These are phyloP conservation scores for Percina caprodes DNA, from an alignment of 2,113 vertebrate species.

Conservation along the genomic window DNA sequence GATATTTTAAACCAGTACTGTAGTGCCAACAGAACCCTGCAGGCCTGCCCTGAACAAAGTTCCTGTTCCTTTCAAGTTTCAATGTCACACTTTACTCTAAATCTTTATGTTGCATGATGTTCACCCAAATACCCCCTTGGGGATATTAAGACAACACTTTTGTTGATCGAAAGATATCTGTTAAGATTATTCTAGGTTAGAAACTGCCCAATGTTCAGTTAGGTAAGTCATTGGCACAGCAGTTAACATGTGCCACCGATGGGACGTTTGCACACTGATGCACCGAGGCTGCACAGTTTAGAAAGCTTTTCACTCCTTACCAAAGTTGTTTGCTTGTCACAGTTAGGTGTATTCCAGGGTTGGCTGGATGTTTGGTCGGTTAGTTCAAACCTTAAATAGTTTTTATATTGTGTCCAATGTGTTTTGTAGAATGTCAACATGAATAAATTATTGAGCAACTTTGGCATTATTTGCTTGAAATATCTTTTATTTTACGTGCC, in stretches of 20 bases:
- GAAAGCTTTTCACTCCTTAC: slow-evolving; percentile 9
- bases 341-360: slow-evolving; percentile 21
- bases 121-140: slow-evolving; percentile 12
- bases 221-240: not conserved
- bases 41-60: not conserved
- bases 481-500: not conserved
- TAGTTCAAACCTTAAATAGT: slow-evolving; percentile 16
- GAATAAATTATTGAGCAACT: slow-evolving; percentile 78
- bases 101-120: slow-evolving; percentile 48
- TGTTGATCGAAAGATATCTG: slow-evolving; percentile 47
- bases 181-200: not conserved
- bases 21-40: slow-evolving; percentile 20
- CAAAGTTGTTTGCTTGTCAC: slow-evolving; percentile 25
- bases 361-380: slow-evolving; percentile 10
- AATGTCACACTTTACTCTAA: slow-evolving; percentile 5
- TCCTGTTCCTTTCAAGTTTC: slow-evolving; percentile 31
- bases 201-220: not conserved
- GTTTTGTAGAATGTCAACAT: slow-evolving; percentile 62
- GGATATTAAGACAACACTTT: slow-evolving; percentile 32
- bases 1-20: slow-evolving; percentile 30
- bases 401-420: slow-evolving; percentile 56
- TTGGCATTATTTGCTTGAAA: slow-evolving; percentile 1
- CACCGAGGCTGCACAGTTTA: slow-evolving; percentile 3
- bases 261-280: not conserved
- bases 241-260: not conserved